Percentiles rank a stretch among this genome's conserved stretches.
Conservation (phyloP, 1,140 invertebrate genomes). For the Tenebrio molitor region DNA sequence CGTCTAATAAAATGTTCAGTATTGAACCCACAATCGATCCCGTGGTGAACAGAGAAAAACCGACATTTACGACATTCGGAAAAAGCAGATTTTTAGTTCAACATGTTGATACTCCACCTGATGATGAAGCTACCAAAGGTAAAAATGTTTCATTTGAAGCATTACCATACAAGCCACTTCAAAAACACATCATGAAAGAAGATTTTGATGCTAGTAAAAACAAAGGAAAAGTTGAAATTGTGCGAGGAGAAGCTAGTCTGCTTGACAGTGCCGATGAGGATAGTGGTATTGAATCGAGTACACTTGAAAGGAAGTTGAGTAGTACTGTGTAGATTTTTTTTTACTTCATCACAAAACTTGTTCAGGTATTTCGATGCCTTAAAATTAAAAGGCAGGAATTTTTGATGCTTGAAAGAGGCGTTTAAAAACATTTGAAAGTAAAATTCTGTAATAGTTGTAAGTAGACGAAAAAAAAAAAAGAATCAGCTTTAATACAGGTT, state of each 20-base stretch:
- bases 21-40: slow-evolving; percentile 58
- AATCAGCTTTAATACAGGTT: slow-evolving; percentile 35
- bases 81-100: slow-evolving; percentile 65
- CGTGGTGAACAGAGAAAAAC: slow-evolving; percentile 59
- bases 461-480: slow-evolving; percentile 8
- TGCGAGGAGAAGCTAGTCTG: slow-evolving; percentile 71
- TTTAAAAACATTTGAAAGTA: slow-evolving; percentile 38
- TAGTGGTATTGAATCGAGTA: slow-evolving; percentile 73
- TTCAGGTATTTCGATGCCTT: slow-evolving; percentile 40
- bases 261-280: slow-evolving; percentile 73
- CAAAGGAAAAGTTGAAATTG: slow-evolving; percentile 62
- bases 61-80: slow-evolving; percentile 65
- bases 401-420: slow-evolving; percentile 31
- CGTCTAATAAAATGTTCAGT: slow-evolving; percentile 58
- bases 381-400: slow-evolving; percentile 35
- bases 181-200: slow-evolving; percentile 32
- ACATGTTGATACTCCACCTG: slow-evolving; percentile 63
- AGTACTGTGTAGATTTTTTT: slow-evolving; percentile 40
- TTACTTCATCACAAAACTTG: slow-evolving; percentile 33
- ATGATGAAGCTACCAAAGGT: slow-evolving; percentile 45
- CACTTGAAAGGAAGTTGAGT: slow-evolving; percentile 68
- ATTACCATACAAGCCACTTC: slow-evolving; percentile 63
- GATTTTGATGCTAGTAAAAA: slow-evolving; percentile 30
- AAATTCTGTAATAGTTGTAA: slow-evolving; percentile 12
- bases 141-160: slow-evolving; percentile 66